Percentiles rank a stretch among this genome's conserved stretches.
Evolutionary conservation across 1,140 invertebrate species (phyloP).

Genomic region (Caenorhabditis remanei): DNA sequence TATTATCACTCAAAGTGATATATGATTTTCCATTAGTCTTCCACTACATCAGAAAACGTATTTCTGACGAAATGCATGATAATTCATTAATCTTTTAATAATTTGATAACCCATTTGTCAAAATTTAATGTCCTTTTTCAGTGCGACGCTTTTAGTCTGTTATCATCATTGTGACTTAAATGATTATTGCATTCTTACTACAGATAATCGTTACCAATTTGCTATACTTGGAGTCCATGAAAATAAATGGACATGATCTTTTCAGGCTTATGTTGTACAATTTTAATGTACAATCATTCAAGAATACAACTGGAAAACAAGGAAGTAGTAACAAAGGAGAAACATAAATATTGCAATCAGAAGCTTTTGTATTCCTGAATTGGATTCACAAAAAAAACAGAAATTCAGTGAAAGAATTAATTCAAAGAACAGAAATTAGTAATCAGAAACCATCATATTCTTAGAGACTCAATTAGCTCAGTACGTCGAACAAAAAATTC

Average conservation of each 20-base stretch:
- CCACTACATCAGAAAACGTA: constrained; percentile 17
- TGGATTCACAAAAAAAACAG: too few species aligned
- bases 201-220: background rate
- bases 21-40: background rate
- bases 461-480: too few species aligned
- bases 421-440: too few species aligned
- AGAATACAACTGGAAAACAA: background rate
- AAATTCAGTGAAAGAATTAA: too few species aligned
- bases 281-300: background rate
- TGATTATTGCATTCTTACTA: constrained; percentile 4
- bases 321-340: background rate
- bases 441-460: too few species aligned
- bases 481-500: too few species aligned
- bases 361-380: too few species aligned
- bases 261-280: too few species aligned
- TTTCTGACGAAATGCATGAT: constrained; percentile 41
- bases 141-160: background rate
- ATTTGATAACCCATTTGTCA: constrained; percentile 8
- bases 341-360: too few species aligned
- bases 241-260: background rate
- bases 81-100: background rate
- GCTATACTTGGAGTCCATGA: constrained; percentile 1
- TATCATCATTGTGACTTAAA: constrained; percentile 4
- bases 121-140: constrained; percentile 36
- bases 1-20: constrained; percentile 75